Percentiles rank a stretch among this genome's conserved stretches.
Evolutionary conservation across 2,113 vertebrate genomes (phyloP).

Genomic region (Crotalus helleri): DNA sequence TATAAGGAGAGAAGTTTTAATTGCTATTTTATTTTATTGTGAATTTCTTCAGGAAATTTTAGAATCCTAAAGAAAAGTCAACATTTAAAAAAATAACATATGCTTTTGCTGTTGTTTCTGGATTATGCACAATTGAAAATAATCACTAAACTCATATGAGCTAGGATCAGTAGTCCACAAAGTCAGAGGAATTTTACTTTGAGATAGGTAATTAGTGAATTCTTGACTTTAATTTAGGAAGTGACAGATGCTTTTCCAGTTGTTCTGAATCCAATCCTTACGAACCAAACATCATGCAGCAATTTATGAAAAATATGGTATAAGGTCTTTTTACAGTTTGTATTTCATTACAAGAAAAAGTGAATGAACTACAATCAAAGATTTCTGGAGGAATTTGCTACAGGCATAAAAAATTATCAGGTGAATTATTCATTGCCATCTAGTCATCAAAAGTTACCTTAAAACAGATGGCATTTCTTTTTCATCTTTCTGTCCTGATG

Average conservation of each 20-base stretch:
- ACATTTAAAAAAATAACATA: background rate
- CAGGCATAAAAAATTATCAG: conserved; percentile 3
- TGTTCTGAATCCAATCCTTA: background rate
- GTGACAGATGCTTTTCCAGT: background rate
- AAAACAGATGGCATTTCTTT: background rate
- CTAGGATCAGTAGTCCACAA: background rate
- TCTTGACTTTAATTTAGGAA: background rate
- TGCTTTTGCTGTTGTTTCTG: background rate
- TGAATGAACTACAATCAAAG: background rate
- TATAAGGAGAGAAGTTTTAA: background rate
- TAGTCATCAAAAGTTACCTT: background rate
- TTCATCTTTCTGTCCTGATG: background rate
- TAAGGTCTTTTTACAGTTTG: background rate
- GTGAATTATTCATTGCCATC: background rate
- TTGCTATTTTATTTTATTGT: background rate
- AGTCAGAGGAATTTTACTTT: background rate
- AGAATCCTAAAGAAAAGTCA: background rate
- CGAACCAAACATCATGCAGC: background rate
- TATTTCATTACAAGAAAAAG: background rate
- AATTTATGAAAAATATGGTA: background rate
- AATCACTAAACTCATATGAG: background rate
- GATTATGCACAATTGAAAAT: background rate
- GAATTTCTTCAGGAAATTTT: background rate
- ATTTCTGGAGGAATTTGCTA: background rate
- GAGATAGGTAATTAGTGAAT: background rate